Evolutionary conservation across 2,113 vertebrate genomes (phyloP), one percentile per base, ranked within the genome.

Genomic region (Urocolius indicus): DNA sequence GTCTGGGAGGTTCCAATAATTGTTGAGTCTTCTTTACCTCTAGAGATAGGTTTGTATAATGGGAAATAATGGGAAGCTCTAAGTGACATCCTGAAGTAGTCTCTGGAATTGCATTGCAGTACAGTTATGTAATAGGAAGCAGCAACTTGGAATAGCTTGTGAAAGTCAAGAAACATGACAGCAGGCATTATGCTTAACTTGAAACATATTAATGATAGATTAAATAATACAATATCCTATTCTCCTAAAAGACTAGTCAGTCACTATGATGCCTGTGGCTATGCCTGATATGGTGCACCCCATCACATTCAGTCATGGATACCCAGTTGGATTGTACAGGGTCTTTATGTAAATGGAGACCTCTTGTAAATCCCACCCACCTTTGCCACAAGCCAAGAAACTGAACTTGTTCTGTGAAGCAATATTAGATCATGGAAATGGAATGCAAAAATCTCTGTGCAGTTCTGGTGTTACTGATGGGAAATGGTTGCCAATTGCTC

Each of bases 111-210:
- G 34, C 32, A 67, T 48, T 77, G 65, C 72, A 88, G 72, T 71
- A 71, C 32, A 58, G 67, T 96, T 96, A 94, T 74, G 61, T 90
- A 97, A 93, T 65, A 87, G 59, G 5, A 52, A 76, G 16, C 7
- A 95, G 61, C 45, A 89, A 86, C 65, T 77, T 77, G 48, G 73
- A 65, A 93, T 90, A 95, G 22, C 52, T 74, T 68, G 46, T 78
- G 82, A 61, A 71, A 94, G 43, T 90, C 76, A 94, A 86, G 88
- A 65, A 95, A 95, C 59, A 81, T 92, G 93, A 96, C 92, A 96
- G 68, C 48, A 92, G 41, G 75, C 75, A 84, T 93, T 84, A 74
- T 38, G 24, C n/a, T 94, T 94, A 93, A 76, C 22, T 3, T 92
- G 68, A 86, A 93, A 94, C 65, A 78, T 90, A 94, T 93, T 88